phyloP scores from a whole-genome alignment of 2,888 invertebrate species.

The Seira ritae region DNA sequence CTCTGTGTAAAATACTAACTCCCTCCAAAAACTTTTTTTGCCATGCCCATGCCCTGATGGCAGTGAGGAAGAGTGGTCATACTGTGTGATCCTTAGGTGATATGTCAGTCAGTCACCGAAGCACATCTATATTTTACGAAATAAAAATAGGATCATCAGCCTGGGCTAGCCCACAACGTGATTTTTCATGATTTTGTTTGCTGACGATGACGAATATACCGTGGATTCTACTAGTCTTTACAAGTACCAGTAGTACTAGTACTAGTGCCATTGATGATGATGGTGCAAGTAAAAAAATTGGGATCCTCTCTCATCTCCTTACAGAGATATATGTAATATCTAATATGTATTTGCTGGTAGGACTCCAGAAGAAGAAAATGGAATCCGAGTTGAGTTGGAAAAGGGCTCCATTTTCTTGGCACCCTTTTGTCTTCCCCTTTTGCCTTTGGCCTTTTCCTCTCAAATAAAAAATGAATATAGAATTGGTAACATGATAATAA shows the following conservation, averaged over 20 bases:
- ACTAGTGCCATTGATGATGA: not conserved
- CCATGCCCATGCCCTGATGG: not conserved
- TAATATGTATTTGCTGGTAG: not conserved
- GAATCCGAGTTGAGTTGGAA: not conserved
- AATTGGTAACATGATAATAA: slow-evolving; percentile 7
- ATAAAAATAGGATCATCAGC: not conserved
- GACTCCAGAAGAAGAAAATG: slow-evolving; percentile 14
- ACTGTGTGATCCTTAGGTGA: slow-evolving; percentile 8
- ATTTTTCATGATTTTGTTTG: slow-evolving; percentile 16
- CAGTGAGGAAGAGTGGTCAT: not conserved
- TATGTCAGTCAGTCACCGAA: slow-evolving; percentile 14
- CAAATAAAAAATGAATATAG: slow-evolving; percentile 8
- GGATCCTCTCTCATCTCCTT: slow-evolving; percentile 75
- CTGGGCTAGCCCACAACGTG: not conserved
- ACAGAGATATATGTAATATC: slow-evolving; percentile 60
- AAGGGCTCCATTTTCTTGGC: slow-evolving; percentile 27
- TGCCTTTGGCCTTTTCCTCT: slow-evolving; percentile 32
- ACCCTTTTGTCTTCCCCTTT: slow-evolving; percentile 22
- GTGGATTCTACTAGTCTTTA: not conserved
- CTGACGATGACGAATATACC: slow-evolving; percentile 16
- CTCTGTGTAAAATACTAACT: not conserved
- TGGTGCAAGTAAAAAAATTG: slow-evolving; percentile 6
- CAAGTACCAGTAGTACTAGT: too few relatives aligned
- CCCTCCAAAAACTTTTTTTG: not conserved
- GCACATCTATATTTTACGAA: slow-evolving; percentile 5